These are phyloP conservation scores for Tetragonula carbonaria DNA, from an alignment of 2,888 invertebrate species.

Conservation along the genomic window DNA sequence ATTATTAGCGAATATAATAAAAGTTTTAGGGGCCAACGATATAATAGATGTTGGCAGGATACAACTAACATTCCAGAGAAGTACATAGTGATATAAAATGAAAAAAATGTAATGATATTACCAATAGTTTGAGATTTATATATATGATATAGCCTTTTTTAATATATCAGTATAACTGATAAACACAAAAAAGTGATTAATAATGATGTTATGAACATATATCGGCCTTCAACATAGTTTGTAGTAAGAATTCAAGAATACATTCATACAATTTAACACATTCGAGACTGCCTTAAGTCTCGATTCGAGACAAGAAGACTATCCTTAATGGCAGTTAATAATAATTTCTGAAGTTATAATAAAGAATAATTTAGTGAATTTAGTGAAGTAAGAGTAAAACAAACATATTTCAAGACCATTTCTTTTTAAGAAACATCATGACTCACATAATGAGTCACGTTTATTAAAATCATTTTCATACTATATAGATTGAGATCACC, in stretches of 20 bases:
- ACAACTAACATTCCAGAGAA: slow-evolving; percentile 67
- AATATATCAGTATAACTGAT: slow-evolving; percentile 61
- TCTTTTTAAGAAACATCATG: neutral
- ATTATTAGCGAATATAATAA: slow-evolving; percentile 41
- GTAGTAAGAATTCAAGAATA: slow-evolving; percentile 57
- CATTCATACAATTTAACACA: slow-evolving; percentile 55
- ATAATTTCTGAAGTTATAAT: neutral
- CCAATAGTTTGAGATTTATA: slow-evolving; percentile 44
- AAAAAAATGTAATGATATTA: slow-evolving; percentile 45
- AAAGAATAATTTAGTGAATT: neutral
- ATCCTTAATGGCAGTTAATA: neutral
- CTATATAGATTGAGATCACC: neutral
- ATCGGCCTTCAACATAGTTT: slow-evolving; percentile 58
- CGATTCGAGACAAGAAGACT: neutral
- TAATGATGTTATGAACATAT: slow-evolving; percentile 52
- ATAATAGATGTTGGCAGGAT: slow-evolving; percentile 66
- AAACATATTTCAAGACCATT: neutral
- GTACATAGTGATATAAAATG: slow-evolving; percentile 35
- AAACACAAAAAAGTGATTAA: slow-evolving; percentile 53
- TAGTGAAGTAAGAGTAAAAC: neutral
- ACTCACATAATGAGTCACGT: neutral
- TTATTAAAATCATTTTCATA: neutral
- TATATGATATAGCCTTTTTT: slow-evolving; percentile 49
- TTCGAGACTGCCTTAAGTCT: neutral
- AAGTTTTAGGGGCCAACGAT: slow-evolving; percentile 62